phyloP scores from a whole-genome alignment of 2,888 invertebrate genomes.

The Adineta ricciae region DNA sequence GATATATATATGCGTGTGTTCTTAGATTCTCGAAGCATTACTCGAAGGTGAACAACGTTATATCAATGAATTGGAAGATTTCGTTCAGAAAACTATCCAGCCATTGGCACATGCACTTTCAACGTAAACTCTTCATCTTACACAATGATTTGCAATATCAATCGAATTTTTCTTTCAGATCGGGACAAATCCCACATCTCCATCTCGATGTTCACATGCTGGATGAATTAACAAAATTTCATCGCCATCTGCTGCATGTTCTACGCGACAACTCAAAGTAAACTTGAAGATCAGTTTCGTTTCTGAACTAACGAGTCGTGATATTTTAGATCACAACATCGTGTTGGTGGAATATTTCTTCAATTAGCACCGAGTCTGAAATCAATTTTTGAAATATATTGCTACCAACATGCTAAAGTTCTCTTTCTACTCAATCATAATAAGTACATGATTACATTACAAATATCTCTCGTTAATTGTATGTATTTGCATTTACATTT shows the following conservation, averaged over 20 bases:
- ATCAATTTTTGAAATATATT: not conserved
- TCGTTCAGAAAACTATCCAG: not conserved
- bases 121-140: not conserved
- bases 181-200: not conserved
- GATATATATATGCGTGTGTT: not conserved
- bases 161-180: not conserved
- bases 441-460: not conserved
- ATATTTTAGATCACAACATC: not conserved
- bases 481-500: not conserved
- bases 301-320: too few relatives aligned
- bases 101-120: not conserved
- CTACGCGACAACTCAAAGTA: not conserved
- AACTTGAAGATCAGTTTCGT: too few relatives aligned
- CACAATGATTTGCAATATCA: not conserved
- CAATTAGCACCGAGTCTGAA: conserved; percentile 15
- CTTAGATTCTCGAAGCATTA: conserved; percentile 7
- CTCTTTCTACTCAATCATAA: not conserved
- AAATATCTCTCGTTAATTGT: not conserved
- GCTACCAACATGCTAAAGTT: conserved; percentile 10
- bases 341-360: conserved; percentile 13
- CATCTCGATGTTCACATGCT: not conserved
- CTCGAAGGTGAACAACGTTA: conserved; percentile 8
- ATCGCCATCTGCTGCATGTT: not conserved
- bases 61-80: not conserved
- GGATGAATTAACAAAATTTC: conserved; percentile 14